Percentiles rank a stretch among this genome's conserved stretches.
Conservation (phyloP, 2,113 vertebrate genomes). For the Pithys albifrons region DNA sequence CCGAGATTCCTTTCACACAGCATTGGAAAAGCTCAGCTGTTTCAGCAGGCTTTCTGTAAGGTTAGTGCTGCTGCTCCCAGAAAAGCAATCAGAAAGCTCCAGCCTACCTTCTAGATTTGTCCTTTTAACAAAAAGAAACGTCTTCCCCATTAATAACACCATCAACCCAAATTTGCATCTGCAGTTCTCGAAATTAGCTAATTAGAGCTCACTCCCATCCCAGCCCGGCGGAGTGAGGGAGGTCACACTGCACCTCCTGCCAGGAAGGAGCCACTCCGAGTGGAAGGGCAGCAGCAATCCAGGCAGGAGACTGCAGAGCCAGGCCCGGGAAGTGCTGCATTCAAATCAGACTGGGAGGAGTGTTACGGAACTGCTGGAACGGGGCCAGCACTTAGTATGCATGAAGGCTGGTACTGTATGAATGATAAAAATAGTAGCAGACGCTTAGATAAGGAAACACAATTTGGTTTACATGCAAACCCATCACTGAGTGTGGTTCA, state of each 20-base stretch:
- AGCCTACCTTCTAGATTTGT: background rate
- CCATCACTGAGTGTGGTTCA: background rate
- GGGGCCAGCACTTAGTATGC: background rate
- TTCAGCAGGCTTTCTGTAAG: background rate
- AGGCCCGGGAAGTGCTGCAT: background rate
- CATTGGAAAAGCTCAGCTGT: background rate
- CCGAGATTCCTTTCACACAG: background rate
- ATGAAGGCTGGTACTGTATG: background rate
- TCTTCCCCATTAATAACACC: background rate
- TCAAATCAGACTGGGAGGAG: constrained; percentile 18
- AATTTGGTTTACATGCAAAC: background rate
- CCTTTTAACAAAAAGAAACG: background rate
- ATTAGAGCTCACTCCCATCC: background rate
- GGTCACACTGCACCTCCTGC: background rate
- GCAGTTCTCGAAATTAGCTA: background rate
- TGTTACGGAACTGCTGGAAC: background rate
- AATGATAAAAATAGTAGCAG: constrained; percentile 42
- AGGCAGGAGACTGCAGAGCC: background rate
- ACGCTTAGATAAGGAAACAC: constrained; percentile 10
- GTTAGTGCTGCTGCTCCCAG: background rate
- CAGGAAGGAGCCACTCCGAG: background rate
- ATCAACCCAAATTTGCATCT: background rate
- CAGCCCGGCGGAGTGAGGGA: background rate
- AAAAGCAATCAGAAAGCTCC: background rate
- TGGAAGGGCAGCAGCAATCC: background rate